These are phyloP conservation scores for Drosophila barbarae DNA, from an alignment of 2,888 invertebrate genomes.

Conservation along the genomic window DNA sequence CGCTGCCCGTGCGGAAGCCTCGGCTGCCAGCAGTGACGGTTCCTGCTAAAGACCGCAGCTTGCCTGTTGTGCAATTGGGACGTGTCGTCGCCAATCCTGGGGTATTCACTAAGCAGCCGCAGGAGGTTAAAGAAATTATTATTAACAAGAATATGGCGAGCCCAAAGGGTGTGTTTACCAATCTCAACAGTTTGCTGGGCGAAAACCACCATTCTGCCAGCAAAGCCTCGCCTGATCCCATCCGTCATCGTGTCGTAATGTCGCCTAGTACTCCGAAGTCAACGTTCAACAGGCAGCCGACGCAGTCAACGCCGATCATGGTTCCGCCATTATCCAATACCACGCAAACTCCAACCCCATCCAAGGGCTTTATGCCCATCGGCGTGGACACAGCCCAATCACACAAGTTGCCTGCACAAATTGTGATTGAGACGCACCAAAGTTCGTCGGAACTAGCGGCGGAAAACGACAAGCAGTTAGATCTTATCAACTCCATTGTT, in stretches of 20 bases:
- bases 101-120: slow-evolving; percentile 49
- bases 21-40: slow-evolving; percentile 8
- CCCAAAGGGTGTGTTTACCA: slow-evolving; percentile 64
- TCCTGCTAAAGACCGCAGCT: slow-evolving; percentile 47
- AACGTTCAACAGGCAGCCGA: slow-evolving; percentile 14
- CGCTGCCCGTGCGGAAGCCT: slow-evolving; percentile 29
- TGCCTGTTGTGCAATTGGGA: slow-evolving; percentile 61
- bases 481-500: slow-evolving; percentile 79
- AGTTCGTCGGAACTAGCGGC: slow-evolving; percentile 77
- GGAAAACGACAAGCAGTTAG: slow-evolving; percentile 79
- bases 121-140: slow-evolving; percentile 74
- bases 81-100: slow-evolving; percentile 18
- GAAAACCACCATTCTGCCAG: slow-evolving; percentile 45
- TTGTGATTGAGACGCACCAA: slow-evolving; percentile 79
- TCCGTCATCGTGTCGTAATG: slow-evolving; percentile 28
- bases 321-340: slow-evolving; percentile 32
- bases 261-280: slow-evolving; percentile 53
- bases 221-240: slow-evolving; percentile 27
- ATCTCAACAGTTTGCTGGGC: slow-evolving; percentile 58
- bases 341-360: slow-evolving; percentile 56
- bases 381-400: slow-evolving; percentile 74
- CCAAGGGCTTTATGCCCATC: slow-evolving; percentile 78
- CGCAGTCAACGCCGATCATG: slow-evolving; percentile 36
- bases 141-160: slow-evolving; percentile 73
- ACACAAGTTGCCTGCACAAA: slow-evolving; percentile 78